Evolutionary conservation across 2,888 invertebrate species (phyloP).

Genomic region (Apodemia hepburni): DNA sequence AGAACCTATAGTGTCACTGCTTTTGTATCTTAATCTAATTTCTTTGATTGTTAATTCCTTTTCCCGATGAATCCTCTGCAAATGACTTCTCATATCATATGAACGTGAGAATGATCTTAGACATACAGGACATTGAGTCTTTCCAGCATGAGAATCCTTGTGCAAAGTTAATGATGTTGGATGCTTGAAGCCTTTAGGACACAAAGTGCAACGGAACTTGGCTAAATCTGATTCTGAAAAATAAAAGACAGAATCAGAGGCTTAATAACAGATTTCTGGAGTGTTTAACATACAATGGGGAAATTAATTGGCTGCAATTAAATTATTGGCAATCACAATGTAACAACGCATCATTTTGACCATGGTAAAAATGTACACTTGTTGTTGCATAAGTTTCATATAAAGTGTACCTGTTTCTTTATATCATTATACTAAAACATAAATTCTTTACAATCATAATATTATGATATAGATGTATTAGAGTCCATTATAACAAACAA

Average conservation of each 20-base stretch:
- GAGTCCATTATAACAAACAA: too few species aligned
- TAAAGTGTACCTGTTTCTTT: too few species aligned
- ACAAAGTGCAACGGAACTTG: constrained; percentile 81
- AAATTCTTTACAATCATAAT: too few species aligned
- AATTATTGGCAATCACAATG: too few species aligned
- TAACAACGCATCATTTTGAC: too few species aligned
- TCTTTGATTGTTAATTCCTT: constrained; percentile 74
- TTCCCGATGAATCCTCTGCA: constrained; percentile 81
- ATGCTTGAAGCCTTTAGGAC: constrained; percentile 82
- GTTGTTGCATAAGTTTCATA: too few species aligned
- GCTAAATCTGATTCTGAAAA: constrained; percentile 78
- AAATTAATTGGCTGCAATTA: too few species aligned
- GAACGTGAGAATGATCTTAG: constrained; percentile 81
- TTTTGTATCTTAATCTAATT: constrained; percentile 60
- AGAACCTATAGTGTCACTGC: constrained; percentile 56
- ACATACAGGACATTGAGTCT: constrained; percentile 82
- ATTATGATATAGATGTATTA: too few species aligned
- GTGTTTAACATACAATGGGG: too few species aligned
- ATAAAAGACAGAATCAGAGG: constrained; percentile 11
- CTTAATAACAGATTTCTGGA: too few species aligned
- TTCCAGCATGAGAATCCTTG: constrained; percentile 82
- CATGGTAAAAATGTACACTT: too few species aligned
- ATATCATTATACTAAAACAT: too few species aligned
- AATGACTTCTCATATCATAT: constrained; percentile 81
- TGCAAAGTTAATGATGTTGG: constrained; percentile 82